phyloP scores from a whole-genome alignment of 1,140 invertebrate species.

The Sminthurides bifidus region DNA sequence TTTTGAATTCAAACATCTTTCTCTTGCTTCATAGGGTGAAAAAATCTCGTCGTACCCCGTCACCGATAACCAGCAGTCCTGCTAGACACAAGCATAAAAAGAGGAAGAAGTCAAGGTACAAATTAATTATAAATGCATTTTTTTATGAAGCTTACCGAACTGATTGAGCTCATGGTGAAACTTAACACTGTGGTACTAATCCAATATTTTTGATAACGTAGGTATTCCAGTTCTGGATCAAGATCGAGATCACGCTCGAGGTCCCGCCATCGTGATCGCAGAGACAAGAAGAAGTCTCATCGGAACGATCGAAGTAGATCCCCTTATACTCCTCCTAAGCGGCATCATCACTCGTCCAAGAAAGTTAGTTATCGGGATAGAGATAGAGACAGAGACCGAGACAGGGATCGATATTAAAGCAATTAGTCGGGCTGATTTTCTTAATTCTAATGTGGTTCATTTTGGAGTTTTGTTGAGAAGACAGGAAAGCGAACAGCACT shows the following conservation, averaged over 20 bases:
- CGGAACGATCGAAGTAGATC: conserved; percentile 29
- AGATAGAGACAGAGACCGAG: conserved; percentile 1
- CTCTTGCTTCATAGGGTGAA: conserved; percentile 11
- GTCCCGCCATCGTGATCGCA: conserved; percentile 5
- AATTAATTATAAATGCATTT: not conserved
- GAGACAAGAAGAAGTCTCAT: conserved; percentile 14
- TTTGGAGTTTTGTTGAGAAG: too few relatives aligned
- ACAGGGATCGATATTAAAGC: not conserved
- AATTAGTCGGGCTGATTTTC: too few relatives aligned
- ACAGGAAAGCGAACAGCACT: too few relatives aligned
- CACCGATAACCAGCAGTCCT: conserved; percentile 24
- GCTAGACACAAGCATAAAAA: conserved; percentile 27
- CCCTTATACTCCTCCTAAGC: conserved; percentile 20
- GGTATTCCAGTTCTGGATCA: conserved; percentile 16
- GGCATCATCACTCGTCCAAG: conserved; percentile 29
- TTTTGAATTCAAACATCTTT: not conserved
- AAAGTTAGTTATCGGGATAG: conserved; percentile 16
- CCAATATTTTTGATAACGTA: not conserved
- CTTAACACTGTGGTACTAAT: not conserved
- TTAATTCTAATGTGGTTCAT: too few relatives aligned
- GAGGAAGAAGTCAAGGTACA: conserved; percentile 23
- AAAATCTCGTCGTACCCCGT: conserved; percentile 19
- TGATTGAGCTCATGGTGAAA: not conserved
- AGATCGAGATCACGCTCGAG: conserved; percentile 22
- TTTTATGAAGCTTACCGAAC: not conserved